These are phyloP conservation scores for Xanthorhoe designata DNA, from an alignment of 2,888 invertebrate genomes.

Conservation along the genomic window DNA sequence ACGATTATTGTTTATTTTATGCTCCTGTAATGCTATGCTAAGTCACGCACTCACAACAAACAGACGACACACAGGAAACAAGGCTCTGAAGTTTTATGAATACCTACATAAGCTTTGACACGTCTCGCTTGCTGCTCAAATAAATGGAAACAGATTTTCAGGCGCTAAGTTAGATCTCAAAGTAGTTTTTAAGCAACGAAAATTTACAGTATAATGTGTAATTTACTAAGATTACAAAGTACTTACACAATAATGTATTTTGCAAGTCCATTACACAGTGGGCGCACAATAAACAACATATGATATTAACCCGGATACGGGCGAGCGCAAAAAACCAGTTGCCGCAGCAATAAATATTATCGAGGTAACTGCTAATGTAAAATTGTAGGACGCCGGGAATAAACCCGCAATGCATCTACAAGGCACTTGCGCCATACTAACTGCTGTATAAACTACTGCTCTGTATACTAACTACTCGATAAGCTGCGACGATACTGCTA, in stretches of 20 bases:
- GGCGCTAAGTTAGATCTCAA: no score
- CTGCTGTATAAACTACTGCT: constrained; percentile 13
- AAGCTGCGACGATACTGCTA: constrained; percentile 20
- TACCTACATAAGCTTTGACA: no score
- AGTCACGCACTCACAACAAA: background rate
- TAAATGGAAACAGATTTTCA: no score
- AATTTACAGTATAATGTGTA: no score
- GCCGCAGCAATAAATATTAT: constrained; percentile 38
- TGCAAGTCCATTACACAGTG: constrained; percentile 12
- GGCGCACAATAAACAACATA: constrained; percentile 22
- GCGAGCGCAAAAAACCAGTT: constrained; percentile 35
- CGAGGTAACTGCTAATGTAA: constrained; percentile 37
- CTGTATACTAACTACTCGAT: constrained; percentile 14
- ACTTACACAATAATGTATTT: background rate
- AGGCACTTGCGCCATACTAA: constrained; percentile 26
- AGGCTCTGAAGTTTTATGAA: background rate
- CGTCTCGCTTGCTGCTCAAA: no score
- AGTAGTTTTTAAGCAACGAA: no score
- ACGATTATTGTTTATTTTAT: background rate
- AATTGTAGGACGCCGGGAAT: constrained; percentile 34
- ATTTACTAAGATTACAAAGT: background rate
- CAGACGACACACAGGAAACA: background rate
- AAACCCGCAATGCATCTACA: constrained; percentile 38
- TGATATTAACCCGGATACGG: constrained; percentile 32
- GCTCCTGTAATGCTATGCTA: background rate